Evolutionary conservation across 2,888 invertebrate species (phyloP).

Genomic region (Notodonta dromedarius): DNA sequence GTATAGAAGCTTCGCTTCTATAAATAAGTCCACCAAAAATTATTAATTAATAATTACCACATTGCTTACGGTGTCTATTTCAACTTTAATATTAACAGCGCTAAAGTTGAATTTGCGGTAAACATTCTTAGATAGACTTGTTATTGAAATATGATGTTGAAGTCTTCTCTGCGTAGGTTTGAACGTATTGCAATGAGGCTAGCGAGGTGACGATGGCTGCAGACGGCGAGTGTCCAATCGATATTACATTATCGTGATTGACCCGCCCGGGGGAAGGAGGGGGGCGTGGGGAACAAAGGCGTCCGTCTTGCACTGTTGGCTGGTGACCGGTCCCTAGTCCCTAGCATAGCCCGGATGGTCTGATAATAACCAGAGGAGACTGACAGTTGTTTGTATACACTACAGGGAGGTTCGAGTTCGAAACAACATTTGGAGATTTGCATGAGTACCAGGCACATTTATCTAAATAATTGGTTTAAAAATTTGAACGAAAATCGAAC

Average conservation of each 20-base stretch:
- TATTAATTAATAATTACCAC: too few species aligned
- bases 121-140: background rate
- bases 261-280: constrained; percentile 20
- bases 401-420: background rate
- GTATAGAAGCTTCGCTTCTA: too few species aligned
- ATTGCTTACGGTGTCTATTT: background rate
- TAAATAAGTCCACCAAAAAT: too few species aligned
- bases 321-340: constrained; percentile 3
- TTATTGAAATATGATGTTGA: background rate
- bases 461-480: too few species aligned
- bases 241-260: constrained; percentile 44
- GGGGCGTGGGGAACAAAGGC: constrained; percentile 26
- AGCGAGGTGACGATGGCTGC: constrained; percentile 23
- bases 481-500: too few species aligned
- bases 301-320: constrained; percentile 31
- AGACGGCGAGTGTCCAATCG: constrained; percentile 32
- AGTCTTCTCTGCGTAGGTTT: background rate
- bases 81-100: background rate
- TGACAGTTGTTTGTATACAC: background rate
- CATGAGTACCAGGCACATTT: too few species aligned
- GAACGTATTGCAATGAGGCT: constrained; percentile 6
- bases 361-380: background rate
- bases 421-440: too few species aligned
- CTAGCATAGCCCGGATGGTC: background rate
- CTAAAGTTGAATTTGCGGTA: background rate